Conservation (phyloP, 2,113 vertebrate genomes). For the Azemiops feae region DNA sequence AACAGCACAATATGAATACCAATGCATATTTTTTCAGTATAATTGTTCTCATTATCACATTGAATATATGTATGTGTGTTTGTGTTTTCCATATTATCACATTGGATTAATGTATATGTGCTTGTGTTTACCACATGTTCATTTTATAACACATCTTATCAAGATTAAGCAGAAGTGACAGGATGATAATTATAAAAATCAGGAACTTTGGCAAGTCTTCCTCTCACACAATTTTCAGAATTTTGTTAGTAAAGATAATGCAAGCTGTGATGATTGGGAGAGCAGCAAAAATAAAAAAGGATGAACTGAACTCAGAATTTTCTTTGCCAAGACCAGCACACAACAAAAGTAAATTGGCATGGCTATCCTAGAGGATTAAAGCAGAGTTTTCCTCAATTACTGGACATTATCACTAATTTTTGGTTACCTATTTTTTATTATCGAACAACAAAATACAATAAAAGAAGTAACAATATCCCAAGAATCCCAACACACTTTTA, state of each 20-base stretch:
- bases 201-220: constrained; percentile 40
- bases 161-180: constrained; percentile 57
- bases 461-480: not conserved
- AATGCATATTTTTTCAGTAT: not conserved
- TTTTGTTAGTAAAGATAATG: constrained; percentile 32
- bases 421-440: not conserved
- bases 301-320: not conserved
- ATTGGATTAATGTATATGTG: constrained; percentile 20
- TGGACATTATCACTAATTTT: not conserved
- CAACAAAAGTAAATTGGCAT: not conserved
- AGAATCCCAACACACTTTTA: not conserved
- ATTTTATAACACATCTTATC: constrained; percentile 16
- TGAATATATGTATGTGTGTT: constrained; percentile 15
- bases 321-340: not conserved
- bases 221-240: constrained; percentile 29
- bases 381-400: not conserved
- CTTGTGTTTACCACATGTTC: constrained; percentile 5
- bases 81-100: constrained; percentile 2
- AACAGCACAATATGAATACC: constrained; percentile 32
- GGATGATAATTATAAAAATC: constrained; percentile 50
- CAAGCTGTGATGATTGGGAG: not conserved
- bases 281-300: constrained; percentile 2
- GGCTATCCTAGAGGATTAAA: not conserved
- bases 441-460: not conserved
- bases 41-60: constrained; percentile 20